Conservation (phyloP, 2,888 invertebrate species). For the Andrena flavipes region DNA sequence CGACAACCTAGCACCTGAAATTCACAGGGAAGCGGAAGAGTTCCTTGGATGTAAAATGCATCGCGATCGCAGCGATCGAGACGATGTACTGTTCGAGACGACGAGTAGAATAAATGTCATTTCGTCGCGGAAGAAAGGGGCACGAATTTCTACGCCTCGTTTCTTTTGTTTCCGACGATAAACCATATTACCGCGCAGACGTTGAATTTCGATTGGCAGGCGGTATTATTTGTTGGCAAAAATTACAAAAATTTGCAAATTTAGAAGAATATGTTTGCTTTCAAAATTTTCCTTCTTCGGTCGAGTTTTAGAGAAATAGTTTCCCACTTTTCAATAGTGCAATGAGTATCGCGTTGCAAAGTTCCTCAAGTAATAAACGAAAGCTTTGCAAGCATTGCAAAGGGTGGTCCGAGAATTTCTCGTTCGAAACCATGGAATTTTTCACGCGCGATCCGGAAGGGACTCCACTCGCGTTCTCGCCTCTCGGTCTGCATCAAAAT, state of each 20-base stretch:
- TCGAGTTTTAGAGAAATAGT: no score
- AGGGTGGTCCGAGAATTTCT: neutral
- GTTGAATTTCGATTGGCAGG: neutral
- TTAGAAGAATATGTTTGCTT: no score
- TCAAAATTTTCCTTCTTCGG: no score
- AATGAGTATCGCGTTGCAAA: no score
- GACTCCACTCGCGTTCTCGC: conserved; percentile 56
- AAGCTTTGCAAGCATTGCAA: no score
- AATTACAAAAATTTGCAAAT: neutral
- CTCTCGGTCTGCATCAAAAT: conserved; percentile 49
- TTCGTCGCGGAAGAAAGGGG: conserved; percentile 7
- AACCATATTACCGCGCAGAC: neutral
- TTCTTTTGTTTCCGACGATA: neutral
- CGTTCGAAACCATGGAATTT: neutral
- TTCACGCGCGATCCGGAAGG: conserved; percentile 24
- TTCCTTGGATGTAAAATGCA: conserved; percentile 9
- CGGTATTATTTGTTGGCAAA: neutral
- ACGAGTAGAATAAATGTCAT: conserved; percentile 14
- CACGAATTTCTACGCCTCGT: neutral
- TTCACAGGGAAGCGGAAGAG: neutral
- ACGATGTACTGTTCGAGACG: conserved; percentile 12
- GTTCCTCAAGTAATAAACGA: no score
- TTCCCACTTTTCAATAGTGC: no score
- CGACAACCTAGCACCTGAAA: conserved; percentile 9
- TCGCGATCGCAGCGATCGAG: conserved; percentile 22